Evolutionary conservation across 2,888 invertebrate genomes (phyloP).

Genomic region (Entomobrya proxima): DNA sequence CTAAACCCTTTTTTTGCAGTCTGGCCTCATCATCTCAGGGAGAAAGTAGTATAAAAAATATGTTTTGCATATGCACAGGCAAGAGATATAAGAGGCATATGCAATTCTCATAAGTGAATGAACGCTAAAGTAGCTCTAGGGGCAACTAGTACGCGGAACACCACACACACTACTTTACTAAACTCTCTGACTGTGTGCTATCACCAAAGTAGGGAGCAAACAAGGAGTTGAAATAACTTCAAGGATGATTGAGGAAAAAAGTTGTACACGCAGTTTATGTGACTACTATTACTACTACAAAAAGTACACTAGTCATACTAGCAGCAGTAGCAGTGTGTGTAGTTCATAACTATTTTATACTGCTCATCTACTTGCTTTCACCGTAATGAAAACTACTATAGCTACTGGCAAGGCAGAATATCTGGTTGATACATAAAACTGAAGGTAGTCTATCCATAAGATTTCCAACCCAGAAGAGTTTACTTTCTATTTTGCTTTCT

Average conservation of each 20-base stretch:
- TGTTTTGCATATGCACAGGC: background rate
- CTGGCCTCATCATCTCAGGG: no score
- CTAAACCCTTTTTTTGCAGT: no score
- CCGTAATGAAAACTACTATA: background rate
- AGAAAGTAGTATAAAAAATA: background rate
- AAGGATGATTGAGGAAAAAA: conserved; percentile 56
- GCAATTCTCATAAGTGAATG: conserved; percentile 53
- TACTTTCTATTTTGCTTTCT: background rate
- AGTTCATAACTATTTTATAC: conserved; percentile 59
- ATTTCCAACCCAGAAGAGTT: conserved; percentile 20
- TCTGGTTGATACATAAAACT: background rate
- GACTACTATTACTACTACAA: background rate
- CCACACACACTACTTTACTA: no score
- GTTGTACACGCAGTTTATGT: conserved; percentile 48
- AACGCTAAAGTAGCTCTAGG: conserved; percentile 45
- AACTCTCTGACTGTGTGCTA: background rate
- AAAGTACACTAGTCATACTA: background rate
- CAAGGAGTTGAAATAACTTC: conserved; percentile 30
- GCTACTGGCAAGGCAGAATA: background rate
- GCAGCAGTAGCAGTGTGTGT: background rate
- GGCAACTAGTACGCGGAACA: conserved; percentile 12
- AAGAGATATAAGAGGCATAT: background rate
- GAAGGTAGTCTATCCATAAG: conserved; percentile 15
- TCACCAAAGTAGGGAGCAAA: background rate
- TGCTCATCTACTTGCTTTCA: conserved; percentile 43